Evolutionary conservation across 1,140 invertebrate genomes (phyloP), one percentile per base, ranked within the genome.

Genomic region (Chrysoperla carnea): DNA sequence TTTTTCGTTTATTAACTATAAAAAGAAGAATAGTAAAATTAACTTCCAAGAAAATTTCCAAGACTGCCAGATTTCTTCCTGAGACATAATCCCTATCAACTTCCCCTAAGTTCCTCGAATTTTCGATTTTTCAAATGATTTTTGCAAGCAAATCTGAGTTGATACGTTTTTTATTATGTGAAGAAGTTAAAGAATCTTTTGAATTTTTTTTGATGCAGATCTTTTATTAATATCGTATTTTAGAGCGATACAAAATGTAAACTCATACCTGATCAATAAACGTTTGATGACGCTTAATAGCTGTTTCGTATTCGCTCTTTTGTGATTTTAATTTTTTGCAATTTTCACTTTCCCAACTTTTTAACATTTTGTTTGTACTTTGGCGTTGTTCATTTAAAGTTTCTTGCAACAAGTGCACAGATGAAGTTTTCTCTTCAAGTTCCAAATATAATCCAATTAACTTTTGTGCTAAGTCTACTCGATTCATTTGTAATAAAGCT

Each of bases 191-290:
- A n/a, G n/a, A n/a, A n/a, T n/a, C n/a, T n/a, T n/a, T n/a, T n/a
- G n/a, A n/a, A n/a, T n/a, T n/a, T n/a, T n/a, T n/a, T n/a, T n/a
- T n/a, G n/a, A n/a, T n/a, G n/a, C n/a, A n/a, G n/a, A n/a, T n/a
- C n/a, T n/a, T n/a, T n/a, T n/a, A n/a, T n/a, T n/a, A n/a, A n/a
- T n/a, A n/a, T n/a, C n/a, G n/a, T n/a, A n/a, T n/a, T n/a, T n/a
- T n/a, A n/a, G n/a, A n/a, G n/a, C n/a, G n/a, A n/a, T n/a, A n/a
- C n/a, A n/a, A n/a, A n/a, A n/a, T n/a, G n/a, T n/a, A n/a, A n/a
- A n/a, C n/a, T n/a, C n/a, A n/a, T 23, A 58, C 56, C 41, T 77
- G 74, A 47, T 80, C 75, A 8, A 81, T 78, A 44, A 81, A 80
- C 42, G 72, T 73, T 43, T 81, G 76, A 53, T 81, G 76, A 1